A percentile compares a stretch with the other conserved stretches of the same genome.
Evolutionary conservation across 1,140 invertebrate species (phyloP).

Genomic region (Drosophila jambulina): DNA sequence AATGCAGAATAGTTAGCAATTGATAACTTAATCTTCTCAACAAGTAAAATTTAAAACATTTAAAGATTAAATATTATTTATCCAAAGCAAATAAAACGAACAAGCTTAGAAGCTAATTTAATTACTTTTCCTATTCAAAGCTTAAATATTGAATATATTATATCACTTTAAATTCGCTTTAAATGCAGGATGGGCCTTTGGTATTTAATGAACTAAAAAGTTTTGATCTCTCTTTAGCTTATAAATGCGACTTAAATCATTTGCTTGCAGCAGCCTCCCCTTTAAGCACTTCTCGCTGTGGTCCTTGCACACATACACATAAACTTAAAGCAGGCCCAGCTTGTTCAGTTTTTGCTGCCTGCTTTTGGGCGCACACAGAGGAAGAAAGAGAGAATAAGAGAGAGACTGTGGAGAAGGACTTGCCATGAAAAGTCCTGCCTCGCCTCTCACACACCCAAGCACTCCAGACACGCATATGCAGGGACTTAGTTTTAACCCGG

Average conservation of each 20-base stretch:
- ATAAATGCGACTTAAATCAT: constrained; percentile 4
- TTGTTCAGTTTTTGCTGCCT: constrained; percentile 36
- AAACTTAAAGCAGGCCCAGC: constrained; percentile 39
- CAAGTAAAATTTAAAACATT: background rate
- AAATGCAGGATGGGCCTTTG: background rate
- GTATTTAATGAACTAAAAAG: background rate
- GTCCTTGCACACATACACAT: constrained; percentile 13
- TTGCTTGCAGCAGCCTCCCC: background rate
- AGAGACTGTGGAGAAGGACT: background rate
- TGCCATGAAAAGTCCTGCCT: constrained; percentile 7
- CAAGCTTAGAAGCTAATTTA: background rate
- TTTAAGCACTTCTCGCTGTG: constrained; percentile 7
- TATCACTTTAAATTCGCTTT: background rate
- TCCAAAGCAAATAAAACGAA: no score
- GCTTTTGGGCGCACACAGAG: constrained; percentile 20
- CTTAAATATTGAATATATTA: background rate
- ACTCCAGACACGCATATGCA: constrained; percentile 66
- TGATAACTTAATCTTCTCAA: background rate
- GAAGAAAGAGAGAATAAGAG: background rate
- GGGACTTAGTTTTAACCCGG: constrained; percentile 72
- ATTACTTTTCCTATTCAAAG: background rate
- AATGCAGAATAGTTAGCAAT: background rate
- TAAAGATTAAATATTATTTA: background rate
- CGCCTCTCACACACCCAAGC: constrained; percentile 17
- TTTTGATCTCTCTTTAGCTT: constrained; percentile 2